phyloP scores from a whole-genome alignment of 2,797 vertebrate species.

The Pelobates cultripes region DNA sequence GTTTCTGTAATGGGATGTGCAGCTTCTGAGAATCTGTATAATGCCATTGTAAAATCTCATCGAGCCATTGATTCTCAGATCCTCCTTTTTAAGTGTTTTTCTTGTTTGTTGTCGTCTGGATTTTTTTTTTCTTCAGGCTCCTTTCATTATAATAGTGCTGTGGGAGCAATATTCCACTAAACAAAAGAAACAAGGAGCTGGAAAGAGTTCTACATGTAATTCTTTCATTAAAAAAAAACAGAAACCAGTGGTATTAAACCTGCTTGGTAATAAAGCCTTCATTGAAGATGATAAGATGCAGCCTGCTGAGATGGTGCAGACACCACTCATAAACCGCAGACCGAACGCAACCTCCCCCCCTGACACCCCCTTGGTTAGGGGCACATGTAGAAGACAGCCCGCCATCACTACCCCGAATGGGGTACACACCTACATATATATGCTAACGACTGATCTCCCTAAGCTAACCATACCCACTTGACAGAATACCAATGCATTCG shows the following conservation, averaged over 20 bases:
- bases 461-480: no score
- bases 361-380: no score
- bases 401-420: no score
- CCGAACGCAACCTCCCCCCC: no score
- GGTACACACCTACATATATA: no score
- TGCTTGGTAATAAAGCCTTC: slow-evolving; percentile 48
- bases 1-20: slow-evolving; percentile 37
- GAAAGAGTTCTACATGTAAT: slow-evolving; percentile 51
- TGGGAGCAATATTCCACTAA: slow-evolving; percentile 47
- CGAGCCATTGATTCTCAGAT: slow-evolving; percentile 53
- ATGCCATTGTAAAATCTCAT: slow-evolving; percentile 53
- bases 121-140: slow-evolving; percentile 36
- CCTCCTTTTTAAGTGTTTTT: slow-evolving; percentile 53
- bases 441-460: no score
- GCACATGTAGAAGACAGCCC: no score
- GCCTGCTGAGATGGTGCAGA: no score
- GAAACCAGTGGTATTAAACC: slow-evolving; percentile 47
- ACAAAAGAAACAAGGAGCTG: slow-evolving; percentile 47
- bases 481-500: no score
- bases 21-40: slow-evolving; percentile 50
- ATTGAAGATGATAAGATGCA: slow-evolving; percentile 51
- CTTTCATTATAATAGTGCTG: slow-evolving; percentile 52
- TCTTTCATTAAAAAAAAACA: slow-evolving; percentile 42
- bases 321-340: no score
- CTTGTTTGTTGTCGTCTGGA: slow-evolving; percentile 52